Evolutionary conservation across 2,797 vertebrate genomes (phyloP), one percentile per base, ranked within the genome.

Genomic region (Sebastes diploproa): DNA sequence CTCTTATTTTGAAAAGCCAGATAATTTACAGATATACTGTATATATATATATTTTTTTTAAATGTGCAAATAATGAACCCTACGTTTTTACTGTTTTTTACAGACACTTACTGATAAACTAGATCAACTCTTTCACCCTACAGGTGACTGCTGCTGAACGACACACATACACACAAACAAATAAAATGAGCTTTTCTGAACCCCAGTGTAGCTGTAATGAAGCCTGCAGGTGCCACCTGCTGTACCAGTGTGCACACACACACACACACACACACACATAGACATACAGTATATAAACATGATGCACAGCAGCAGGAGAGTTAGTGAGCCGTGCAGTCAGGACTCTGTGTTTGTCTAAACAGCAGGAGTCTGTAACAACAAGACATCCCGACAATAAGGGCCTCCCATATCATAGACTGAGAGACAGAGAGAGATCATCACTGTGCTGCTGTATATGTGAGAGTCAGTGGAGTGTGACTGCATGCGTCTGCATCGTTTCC

Each of bases 351-450:
- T 88, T 88, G 85, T 88, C 80, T 82, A 77, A 82, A 84, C 91
- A 90, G 91, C 76, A 64, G 89, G 85, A 86, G 85, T 68, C 75
- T 86, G 88, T 84, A 89, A 75, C 88, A 88, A 85, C 87, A 86
- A 88, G 87, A 82, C 88, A 58, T 80, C 75, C 72, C 67, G 72
- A 82, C 88, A 87, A 82, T 79, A 83, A 85, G 75, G 75, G 85
- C 85, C 77, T 85, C 62, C 72, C 69, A 58, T 78, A 80, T 78
- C 68, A 75, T 2, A 18, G 74, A 80, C 52, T 7, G 70, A 71
- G 83, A 60, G 63, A 55, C n/a, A 52, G 75, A 60, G 38, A 30
- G 77, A 66, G 75, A 84, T 79, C 61, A 67, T 88, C 52, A 10
- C 83, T 80, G 86, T 50, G 42, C 42, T 38, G 81, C 72, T 60